Conservation (phyloP, 2,113 vertebrate genomes). For the Pluvialis apricaria region DNA sequence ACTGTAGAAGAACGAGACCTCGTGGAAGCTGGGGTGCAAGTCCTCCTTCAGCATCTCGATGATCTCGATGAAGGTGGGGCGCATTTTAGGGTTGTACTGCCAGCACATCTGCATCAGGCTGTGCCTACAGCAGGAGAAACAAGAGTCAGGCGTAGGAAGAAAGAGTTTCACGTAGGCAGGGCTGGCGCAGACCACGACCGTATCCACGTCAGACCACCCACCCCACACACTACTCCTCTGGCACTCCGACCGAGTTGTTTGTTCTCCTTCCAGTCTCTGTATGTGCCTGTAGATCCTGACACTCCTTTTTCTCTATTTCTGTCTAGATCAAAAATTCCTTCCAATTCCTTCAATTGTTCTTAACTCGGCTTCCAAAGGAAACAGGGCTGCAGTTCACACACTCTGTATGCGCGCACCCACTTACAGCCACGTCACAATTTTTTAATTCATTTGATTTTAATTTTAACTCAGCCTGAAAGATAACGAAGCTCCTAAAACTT, state of each 20-base stretch:
- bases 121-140: constrained; percentile 71
- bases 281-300: neutral
- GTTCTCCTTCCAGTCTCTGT: neutral
- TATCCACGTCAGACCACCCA: neutral
- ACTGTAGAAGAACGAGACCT: constrained; percentile 96
- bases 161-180: neutral
- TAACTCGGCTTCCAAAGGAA: neutral
- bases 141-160: neutral
- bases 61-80: constrained; percentile 92
- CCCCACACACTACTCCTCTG: fast-evolving
- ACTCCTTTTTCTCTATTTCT: constrained; percentile 31
- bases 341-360: constrained; percentile 54
- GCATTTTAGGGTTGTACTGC: constrained; percentile 98
- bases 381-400: neutral
- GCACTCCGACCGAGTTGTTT: fast-evolving
- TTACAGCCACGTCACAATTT: neutral
- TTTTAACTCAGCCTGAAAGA: neutral
- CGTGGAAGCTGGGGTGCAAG: constrained; percentile 89
- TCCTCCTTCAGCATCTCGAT: constrained; percentile 95
- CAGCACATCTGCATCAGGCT: constrained; percentile 97
- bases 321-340: constrained; percentile 9
- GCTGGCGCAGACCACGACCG: neutral
- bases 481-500: neutral
- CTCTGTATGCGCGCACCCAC: fast-evolving
- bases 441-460: neutral